These are phyloP conservation scores for Dasyornis broadbenti DNA, from an alignment of 2,113 vertebrate species.

Conservation along the genomic window DNA sequence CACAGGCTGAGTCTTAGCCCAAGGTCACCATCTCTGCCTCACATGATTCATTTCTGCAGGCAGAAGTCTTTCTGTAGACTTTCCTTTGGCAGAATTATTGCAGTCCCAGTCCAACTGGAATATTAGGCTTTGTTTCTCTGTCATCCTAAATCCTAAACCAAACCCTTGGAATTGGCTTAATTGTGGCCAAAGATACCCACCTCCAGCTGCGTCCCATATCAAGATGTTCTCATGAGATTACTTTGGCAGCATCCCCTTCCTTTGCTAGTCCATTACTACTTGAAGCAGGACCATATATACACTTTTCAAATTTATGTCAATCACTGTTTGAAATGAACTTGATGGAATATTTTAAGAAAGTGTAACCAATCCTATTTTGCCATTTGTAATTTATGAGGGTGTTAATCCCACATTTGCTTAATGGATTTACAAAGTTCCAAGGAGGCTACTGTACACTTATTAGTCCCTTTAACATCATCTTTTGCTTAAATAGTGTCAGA, in stretches of 20 bases:
- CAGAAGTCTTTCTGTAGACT: not conserved
- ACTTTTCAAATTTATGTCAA: not conserved
- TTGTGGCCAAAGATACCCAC: not conserved
- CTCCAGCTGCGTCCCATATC: not conserved
- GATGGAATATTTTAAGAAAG: not conserved
- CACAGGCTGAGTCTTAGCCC: not conserved
- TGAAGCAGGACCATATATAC: not conserved
- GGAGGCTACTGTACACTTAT: not conserved
- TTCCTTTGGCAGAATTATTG: not conserved
- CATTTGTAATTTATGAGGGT: not conserved
- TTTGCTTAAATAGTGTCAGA: not conserved
- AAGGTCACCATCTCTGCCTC: not conserved
- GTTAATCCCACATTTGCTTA: not conserved
- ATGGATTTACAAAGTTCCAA: not conserved
- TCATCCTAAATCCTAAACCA: not conserved
- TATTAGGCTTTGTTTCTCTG: not conserved
- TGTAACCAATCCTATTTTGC: not conserved
- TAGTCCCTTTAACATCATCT: not conserved
- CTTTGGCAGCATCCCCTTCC: not conserved
- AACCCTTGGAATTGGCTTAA: not conserved
- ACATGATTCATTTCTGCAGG: not conserved
- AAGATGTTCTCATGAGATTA: not conserved
- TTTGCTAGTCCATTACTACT: not conserved
- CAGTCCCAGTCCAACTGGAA: not conserved
- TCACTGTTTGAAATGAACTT: not conserved